Base-by-base conservation (phyloP, 92 coral and sea anemone species). In the Porites divaricata region DNA sequence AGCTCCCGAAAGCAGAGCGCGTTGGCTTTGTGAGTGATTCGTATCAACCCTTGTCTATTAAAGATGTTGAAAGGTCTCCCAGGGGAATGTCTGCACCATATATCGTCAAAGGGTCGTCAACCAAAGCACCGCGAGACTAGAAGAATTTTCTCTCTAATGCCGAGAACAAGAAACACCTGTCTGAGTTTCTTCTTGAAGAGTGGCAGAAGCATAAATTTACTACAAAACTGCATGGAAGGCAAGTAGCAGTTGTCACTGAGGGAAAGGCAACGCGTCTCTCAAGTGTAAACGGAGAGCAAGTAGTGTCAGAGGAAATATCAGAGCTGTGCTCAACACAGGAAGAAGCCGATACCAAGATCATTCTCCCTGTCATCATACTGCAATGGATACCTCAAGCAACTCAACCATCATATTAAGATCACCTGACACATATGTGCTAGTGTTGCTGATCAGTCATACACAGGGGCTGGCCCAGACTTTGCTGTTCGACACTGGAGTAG, bases 21-120 rank as follows among this genome's bases (percentile, higher is more conserved):
- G 86, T 81, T 16, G 80, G 71, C 52, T 69, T 81, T 49, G 81
- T 81, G 6, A 81, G 67, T n/a, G n/a, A 81, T 62, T 62, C 74
- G 16, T 79, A 79, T 50, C 51, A 79, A 13, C 84, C 75, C 28
- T n/a, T n/a, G n/a, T n/a, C n/a, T n/a, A n/a, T n/a, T n/a, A n/a
- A n/a, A n/a, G n/a, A n/a, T n/a, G n/a, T n/a, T n/a, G n/a, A n/a
- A n/a, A n/a, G 12, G 7, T 53, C 58, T 53, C 6, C 12, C 58
- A 53, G 12, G 53, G 20, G 13, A 57, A 71, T 21, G 63, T 53
- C 58, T 6, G 12, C 76, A 53, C 58, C 58, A 12, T 53, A 53
- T 53, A 6, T 53, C 58, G 58, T 53, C 58, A 53, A 12, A 6
- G 58, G 58, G 58, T 12, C 58, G 12, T 12, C 12, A 53, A 53